Evolutionary conservation across 2,888 invertebrate genomes (phyloP).

Genomic region (Julus scandinavius): DNA sequence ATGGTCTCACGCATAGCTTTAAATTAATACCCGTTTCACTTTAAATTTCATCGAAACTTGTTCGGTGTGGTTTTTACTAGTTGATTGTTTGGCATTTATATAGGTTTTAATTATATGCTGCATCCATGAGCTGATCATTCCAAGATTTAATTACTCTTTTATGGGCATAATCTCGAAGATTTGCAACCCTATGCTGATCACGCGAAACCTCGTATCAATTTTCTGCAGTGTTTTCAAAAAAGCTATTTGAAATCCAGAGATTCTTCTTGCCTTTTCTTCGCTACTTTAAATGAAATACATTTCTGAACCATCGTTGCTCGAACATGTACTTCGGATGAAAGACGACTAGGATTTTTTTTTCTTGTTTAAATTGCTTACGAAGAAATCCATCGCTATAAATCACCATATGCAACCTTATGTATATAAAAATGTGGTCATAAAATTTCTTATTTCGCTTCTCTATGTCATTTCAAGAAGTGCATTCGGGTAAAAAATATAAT

Average conservation of each 20-base stretch:
- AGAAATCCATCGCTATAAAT: slow-evolving; percentile 34
- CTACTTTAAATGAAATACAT: neutral
- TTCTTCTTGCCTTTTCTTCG: neutral
- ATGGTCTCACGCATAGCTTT: neutral
- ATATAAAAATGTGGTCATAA: neutral
- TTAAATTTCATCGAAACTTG: neutral
- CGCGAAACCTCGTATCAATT: neutral
- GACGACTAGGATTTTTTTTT: neutral
- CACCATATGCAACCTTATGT: neutral
- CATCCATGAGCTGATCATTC: neutral
- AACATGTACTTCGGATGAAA: neutral
- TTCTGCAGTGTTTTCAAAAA: neutral
- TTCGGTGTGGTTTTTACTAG: neutral
- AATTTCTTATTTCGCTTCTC: slow-evolving; percentile 23
- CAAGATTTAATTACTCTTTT: neutral
- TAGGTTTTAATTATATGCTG: neutral
- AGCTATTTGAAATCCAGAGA: neutral
- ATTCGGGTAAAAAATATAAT: slow-evolving; percentile 27
- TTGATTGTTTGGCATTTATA: neutral
- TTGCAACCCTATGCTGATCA: neutral
- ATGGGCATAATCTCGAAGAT: neutral
- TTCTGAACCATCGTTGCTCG: neutral
- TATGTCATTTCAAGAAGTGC: neutral
- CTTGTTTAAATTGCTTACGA: neutral
- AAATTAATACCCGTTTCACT: neutral